These are phyloP conservation scores for Muscina levida DNA, from an alignment of 2,888 invertebrate genomes.

Conservation along the genomic window DNA sequence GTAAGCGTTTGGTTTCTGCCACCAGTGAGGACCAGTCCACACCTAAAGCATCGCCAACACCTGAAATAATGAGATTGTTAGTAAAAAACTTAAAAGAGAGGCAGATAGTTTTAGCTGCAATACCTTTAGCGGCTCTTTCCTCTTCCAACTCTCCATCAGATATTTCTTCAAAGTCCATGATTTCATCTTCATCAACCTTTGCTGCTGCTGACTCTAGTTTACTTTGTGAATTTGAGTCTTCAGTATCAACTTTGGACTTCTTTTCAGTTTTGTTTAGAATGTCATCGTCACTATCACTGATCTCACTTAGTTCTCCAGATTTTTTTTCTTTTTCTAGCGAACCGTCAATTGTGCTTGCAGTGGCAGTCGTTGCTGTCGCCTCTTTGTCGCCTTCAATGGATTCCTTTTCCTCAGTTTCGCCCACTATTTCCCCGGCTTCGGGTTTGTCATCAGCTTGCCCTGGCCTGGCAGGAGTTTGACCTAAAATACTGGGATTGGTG, in stretches of 20 bases:
- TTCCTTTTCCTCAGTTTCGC: slow-evolving; percentile 61
- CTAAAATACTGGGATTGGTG: slow-evolving; percentile 75
- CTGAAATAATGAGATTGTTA: slow-evolving; percentile 64
- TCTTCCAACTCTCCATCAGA: slow-evolving; percentile 94
- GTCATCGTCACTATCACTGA: slow-evolving; percentile 93
- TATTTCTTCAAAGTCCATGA: slow-evolving; percentile 92
- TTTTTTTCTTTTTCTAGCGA: slow-evolving; percentile 68
- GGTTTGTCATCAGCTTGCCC: slow-evolving; percentile 67
- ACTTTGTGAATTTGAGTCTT: slow-evolving; percentile 60
- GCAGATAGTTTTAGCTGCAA: background rate
- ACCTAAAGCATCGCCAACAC: slow-evolving; percentile 94
- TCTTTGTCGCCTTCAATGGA: slow-evolving; percentile 4
- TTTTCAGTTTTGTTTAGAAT: slow-evolving; percentile 89
- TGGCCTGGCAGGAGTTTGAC: slow-evolving; percentile 66
- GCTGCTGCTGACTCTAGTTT: slow-evolving; percentile 22
- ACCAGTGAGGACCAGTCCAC: slow-evolving; percentile 96
- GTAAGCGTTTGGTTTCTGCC: slow-evolving; percentile 84
- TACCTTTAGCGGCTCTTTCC: slow-evolving; percentile 85
- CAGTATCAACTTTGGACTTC: slow-evolving; percentile 70
- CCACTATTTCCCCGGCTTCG: slow-evolving; percentile 67
- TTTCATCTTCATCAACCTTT: slow-evolving; percentile 75
- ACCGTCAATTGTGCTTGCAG: background rate
- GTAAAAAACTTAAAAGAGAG: background rate
- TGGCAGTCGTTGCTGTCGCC: background rate
- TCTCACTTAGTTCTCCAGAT: slow-evolving; percentile 87